Base-by-base conservation (phyloP, 2,888 invertebrate genomes). In the Himalopsyche anomala region DNA sequence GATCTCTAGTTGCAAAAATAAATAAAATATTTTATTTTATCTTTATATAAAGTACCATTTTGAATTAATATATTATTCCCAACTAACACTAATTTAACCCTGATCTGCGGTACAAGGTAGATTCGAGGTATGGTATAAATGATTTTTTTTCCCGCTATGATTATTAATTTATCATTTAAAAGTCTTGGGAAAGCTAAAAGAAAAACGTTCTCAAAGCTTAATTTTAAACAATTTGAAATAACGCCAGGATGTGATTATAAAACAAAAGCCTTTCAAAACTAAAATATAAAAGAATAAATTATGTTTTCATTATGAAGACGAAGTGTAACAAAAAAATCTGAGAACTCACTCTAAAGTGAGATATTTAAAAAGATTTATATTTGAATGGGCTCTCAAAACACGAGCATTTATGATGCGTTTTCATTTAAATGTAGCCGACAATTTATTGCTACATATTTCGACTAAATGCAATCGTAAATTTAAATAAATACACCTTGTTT, bases 341-440 rank as follows among this genome's bases (percentile, higher is more conserved):
- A 74, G 74, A 74, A 38, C 74, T 74, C 36, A 74, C 38, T 36
- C 12, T 74, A 38, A 74, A 74, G 38, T 74, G 74, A 74, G 74
- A 74, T 74, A 74, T 74, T 74, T 74, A 74, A 74, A 74, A 74
- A 74, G 74, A 74, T 74, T 74, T 74, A 74, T 74, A 74, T 74
- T 38, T 74, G 38, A 74, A 74, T 74, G 74, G 74, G 15, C 74
- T 74, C 74, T 38, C 74, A 74, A 74, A 74, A 38, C 74, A 74
- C 36, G 38, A 36, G 74, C 74, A 74, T 74, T 74, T 74, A 74
- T 74, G 74, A 74, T 74, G 74, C 74, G 36, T 74, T 74, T 74
- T 74, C 36, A 74, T 74, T 74, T 74, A 74, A 74, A 74, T 74
- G 12, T 74, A 36, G 74, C 74, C 74, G 74, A 74, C 74, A 74